Percentiles rank a stretch among this genome's conserved stretches.
Evolutionary conservation across 1,140 invertebrate species (phyloP).

Genomic region (Matsumurasca onukii): DNA sequence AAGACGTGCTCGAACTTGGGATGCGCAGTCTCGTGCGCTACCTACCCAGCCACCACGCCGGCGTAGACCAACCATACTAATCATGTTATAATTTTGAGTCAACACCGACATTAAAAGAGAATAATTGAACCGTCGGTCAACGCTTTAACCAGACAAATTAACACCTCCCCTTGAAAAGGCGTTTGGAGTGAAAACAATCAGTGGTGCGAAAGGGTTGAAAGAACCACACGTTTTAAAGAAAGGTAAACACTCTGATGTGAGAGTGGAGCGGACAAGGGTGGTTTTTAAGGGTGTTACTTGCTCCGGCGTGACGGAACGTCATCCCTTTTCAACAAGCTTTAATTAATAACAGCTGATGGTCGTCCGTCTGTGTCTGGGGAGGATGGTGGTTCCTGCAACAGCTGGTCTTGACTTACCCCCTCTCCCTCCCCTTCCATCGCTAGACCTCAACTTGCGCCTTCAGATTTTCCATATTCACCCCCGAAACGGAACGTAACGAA

Average conservation of each 20-base stretch:
- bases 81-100: no score
- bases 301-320: background rate
- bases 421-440: background rate
- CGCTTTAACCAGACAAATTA: no score
- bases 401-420: slow-evolving; percentile 9
- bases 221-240: background rate
- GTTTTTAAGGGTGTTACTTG: background rate
- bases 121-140: no score
- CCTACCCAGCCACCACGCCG: no score
- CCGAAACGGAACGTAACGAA: background rate
- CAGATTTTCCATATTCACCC: slow-evolving; percentile 17
- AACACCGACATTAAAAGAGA: no score
- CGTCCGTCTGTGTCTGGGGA: slow-evolving; percentile 11
- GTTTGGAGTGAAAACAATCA: background rate
- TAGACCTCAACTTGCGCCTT: slow-evolving; percentile 10
- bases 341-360: slow-evolving; percentile 24
- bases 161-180: background rate
- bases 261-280: background rate
- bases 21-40: no score
- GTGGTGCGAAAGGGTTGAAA: background rate
- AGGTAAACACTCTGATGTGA: background rate
- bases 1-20: no score
- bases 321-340: slow-evolving; percentile 24
- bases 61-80: no score
- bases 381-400: slow-evolving; percentile 11